phyloP scores from a whole-genome alignment of 1,140 invertebrate species.

The Cheumatopsyche charites region DNA sequence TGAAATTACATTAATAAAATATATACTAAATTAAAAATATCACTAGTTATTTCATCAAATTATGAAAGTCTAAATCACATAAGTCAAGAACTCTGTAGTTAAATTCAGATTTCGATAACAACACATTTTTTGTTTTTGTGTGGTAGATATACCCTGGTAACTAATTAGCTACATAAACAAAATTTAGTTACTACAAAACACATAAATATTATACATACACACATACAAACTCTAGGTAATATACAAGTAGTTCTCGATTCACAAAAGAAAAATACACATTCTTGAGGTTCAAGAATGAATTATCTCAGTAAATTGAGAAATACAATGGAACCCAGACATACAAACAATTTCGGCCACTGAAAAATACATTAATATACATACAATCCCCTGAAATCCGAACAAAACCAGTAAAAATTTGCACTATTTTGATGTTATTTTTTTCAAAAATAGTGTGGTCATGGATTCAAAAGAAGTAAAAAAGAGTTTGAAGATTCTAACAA shows the following conservation, averaged over 20 bases:
- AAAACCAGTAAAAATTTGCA: too few relatives aligned
- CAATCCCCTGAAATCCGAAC: too few relatives aligned
- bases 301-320: not conserved
- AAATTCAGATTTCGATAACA: not conserved
- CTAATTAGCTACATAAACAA: not conserved
- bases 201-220: not conserved
- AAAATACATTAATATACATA: too few relatives aligned
- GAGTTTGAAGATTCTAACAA: too few relatives aligned
- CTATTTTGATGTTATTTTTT: too few relatives aligned
- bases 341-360: too few relatives aligned
- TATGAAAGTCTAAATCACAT: not conserved
- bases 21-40: not conserved
- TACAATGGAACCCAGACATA: not conserved
- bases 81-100: not conserved
- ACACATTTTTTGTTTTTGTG: not conserved
- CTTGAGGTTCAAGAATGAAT: not conserved
- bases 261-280: not conserved
- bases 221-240: not conserved
- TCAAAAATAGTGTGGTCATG: too few relatives aligned
- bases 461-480: too few relatives aligned
- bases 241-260: not conserved
- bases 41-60: not conserved
- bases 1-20: not conserved
- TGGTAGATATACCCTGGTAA: conserved; percentile 2
- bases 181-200: not conserved